A percentile compares a stretch with the other conserved stretches of the same genome.
These are phyloP conservation scores for Anoplolepis gracilipes DNA, from an alignment of 1,140 invertebrate genomes.

Conservation along the genomic window DNA sequence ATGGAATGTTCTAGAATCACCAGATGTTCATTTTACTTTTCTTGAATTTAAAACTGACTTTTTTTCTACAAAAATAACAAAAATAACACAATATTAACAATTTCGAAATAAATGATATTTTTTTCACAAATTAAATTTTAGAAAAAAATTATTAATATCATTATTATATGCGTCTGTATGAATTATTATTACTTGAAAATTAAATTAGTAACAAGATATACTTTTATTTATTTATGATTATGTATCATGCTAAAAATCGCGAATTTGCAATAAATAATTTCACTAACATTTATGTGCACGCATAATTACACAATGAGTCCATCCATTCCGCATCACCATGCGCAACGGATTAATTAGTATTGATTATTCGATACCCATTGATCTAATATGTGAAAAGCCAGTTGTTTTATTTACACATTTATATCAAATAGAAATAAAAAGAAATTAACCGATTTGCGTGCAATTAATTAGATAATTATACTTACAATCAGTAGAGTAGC, in stretches of 20 bases:
- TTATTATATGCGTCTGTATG: background rate
- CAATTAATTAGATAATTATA: constrained; percentile 10
- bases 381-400: background rate
- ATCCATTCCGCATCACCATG: constrained; percentile 2
- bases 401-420: constrained; percentile 19
- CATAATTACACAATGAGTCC: constrained; percentile 33
- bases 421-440: background rate
- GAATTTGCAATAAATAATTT: background rate
- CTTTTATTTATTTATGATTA: background rate
- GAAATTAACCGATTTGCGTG: background rate
- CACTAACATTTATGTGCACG: background rate
- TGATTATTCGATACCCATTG: constrained; percentile 38
- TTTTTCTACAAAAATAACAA: background rate
- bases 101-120: background rate
- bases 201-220: background rate
- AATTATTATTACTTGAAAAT: background rate
- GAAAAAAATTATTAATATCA: background rate
- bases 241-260: background rate
- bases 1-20: background rate
- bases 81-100: background rate
- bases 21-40: too few species aligned
- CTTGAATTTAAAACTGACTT: background rate
- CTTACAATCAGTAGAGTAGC: background rate
- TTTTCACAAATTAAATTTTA: background rate
- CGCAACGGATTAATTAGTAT: constrained; percentile 51